These are phyloP conservation scores for Calcarius lapponicus DNA, from an alignment of 2,797 vertebrate species.

Conservation along the genomic window DNA sequence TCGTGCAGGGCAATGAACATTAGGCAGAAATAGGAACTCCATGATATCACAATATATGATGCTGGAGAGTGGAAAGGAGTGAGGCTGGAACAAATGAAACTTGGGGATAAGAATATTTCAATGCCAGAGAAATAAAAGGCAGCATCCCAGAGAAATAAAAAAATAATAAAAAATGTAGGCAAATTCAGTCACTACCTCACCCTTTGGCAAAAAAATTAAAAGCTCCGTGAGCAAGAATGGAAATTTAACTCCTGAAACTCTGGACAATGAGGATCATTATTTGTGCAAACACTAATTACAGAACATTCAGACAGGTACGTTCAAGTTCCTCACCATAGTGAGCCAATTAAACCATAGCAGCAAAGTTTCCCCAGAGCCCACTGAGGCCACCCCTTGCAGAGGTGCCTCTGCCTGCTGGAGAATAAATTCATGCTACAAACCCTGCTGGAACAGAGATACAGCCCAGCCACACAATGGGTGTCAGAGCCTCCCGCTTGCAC, in stretches of 20 bases:
- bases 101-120: not conserved
- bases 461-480: rapidly evolving
- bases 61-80: not conserved
- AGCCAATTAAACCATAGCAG: not conserved
- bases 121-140: not conserved
- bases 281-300: not conserved
- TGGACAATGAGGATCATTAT: not conserved
- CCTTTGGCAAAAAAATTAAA: not conserved
- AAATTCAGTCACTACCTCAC: not conserved
- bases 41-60: not conserved
- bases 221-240: rapidly evolving
- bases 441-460: rapidly evolving
- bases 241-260: not conserved
- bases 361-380: rapidly evolving
- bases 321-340: rapidly evolving
- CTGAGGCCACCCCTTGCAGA: not conserved
- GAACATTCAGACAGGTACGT: rapidly evolving
- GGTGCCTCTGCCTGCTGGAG: not conserved
- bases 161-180: rapidly evolving
- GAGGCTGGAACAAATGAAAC: not conserved
- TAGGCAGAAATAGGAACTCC: not conserved
- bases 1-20: not conserved
- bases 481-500: not conserved
- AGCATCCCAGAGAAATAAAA: not conserved
- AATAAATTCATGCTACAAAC: rapidly evolving